These are phyloP conservation scores for Trachops cirrhosus DNA, from an alignment of 2,797 vertebrate species.

Conservation along the genomic window DNA sequence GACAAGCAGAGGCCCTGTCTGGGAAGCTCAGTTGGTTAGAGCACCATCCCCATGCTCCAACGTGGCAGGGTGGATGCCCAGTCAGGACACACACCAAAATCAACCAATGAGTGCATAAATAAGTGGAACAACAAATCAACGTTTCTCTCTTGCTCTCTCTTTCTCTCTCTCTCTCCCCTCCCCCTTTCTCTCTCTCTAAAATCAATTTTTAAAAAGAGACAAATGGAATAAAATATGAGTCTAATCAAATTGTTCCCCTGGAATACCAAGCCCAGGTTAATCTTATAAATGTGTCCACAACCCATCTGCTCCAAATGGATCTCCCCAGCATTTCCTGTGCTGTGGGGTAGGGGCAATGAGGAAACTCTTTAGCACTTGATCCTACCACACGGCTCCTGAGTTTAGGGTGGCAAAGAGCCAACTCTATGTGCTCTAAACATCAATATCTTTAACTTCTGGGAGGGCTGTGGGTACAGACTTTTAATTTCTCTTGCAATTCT, in stretches of 20 bases:
- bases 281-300: constrained; percentile 76
- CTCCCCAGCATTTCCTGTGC: constrained; percentile 60
- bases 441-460: constrained; percentile 69
- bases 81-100: neutral
- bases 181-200: neutral
- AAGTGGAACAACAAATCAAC: neutral
- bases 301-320: constrained; percentile 71
- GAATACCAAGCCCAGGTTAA: constrained; percentile 73
- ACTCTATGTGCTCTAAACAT: constrained; percentile 64
- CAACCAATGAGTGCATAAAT: neutral
- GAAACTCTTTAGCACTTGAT: constrained; percentile 59
- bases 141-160: neutral
- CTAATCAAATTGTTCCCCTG: constrained; percentile 74
- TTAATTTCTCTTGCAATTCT: constrained; percentile 53
- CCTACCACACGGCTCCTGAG: constrained; percentile 66
- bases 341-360: constrained; percentile 66
- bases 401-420: constrained; percentile 67
- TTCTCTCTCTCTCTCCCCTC: too few species aligned
- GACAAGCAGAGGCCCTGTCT: constrained; percentile 15
- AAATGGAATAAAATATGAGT: constrained; percentile 71
- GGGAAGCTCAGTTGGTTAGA: neutral
- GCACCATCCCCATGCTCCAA: too few species aligned
- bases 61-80: neutral
- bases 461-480: constrained; percentile 69
- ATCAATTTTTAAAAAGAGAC: constrained; percentile 38